phyloP scores from a whole-genome alignment of 2,113 vertebrate species.

The Amblyopsis rosae region DNA sequence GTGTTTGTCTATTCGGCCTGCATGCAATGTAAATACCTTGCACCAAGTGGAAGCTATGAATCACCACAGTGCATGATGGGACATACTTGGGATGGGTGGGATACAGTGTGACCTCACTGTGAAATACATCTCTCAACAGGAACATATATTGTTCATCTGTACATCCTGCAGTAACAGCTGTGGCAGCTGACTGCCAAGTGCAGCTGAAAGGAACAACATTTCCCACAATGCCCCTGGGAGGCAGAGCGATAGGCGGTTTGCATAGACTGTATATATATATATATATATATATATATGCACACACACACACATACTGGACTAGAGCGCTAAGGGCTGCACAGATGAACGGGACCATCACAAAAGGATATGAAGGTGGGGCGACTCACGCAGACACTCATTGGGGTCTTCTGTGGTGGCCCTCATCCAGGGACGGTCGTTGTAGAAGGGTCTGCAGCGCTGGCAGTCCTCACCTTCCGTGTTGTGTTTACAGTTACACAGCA shows the following conservation, averaged over 20 bases:
- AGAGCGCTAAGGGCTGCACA: too few species aligned
- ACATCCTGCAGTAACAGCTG: neutral
- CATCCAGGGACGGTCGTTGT: constrained; percentile 93
- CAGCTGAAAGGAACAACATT: constrained; percentile 17
- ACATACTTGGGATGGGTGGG: too few species aligned
- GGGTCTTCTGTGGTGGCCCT: constrained; percentile 86
- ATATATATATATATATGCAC: neutral
- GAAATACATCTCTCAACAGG: too few species aligned
- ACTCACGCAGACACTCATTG: constrained; percentile 87
- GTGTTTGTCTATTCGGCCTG: too few species aligned
- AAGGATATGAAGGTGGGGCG: too few species aligned
- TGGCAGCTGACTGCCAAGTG: constrained; percentile 13
- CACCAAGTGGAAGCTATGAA: too few species aligned
- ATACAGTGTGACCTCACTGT: too few species aligned
- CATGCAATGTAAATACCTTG: too few species aligned
- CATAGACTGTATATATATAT: neutral
- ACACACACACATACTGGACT: neutral
- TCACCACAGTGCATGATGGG: too few species aligned
- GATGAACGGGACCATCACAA: too few species aligned
- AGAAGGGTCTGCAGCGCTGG: constrained; percentile 88
- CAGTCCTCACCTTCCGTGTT: constrained; percentile 91
- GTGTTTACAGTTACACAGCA: constrained; percentile 92
- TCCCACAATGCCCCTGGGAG: constrained; percentile 42
- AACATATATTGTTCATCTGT: too few species aligned
- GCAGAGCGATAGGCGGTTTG: neutral